Conservation (phyloP, 2,113 vertebrate genomes). For the Grammomys surdaster region DNA sequence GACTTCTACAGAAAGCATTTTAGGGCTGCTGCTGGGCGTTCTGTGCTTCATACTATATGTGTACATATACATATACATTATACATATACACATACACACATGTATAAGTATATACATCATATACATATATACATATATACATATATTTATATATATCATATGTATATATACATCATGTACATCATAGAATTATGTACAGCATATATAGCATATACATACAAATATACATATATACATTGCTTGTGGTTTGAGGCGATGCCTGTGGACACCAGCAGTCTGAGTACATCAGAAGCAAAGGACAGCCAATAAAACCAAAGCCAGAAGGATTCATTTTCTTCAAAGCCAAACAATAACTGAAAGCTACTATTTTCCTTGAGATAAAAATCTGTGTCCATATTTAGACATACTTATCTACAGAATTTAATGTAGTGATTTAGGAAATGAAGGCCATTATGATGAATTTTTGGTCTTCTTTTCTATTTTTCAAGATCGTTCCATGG, state of each 20-base stretch:
- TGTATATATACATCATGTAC: background rate
- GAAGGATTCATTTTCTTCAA: background rate
- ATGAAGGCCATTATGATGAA: background rate
- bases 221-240: background rate
- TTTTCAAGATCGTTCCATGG: constrained; percentile 43
- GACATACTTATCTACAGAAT: background rate
- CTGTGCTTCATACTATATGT: background rate
- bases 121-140: too few species aligned
- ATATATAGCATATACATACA: background rate
- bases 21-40: background rate
- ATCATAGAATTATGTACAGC: too few species aligned
- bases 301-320: background rate
- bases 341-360: background rate
- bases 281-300: background rate
- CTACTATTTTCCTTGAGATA: background rate
- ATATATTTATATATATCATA: too few species aligned
- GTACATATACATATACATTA: background rate
- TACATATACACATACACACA: background rate
- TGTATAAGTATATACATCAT: background rate
- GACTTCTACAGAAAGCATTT: constrained; percentile 38
- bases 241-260: background rate
- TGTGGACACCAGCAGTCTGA: background rate
- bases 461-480: constrained; percentile 19
- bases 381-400: background rate
- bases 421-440: constrained; percentile 48